Evolutionary conservation across 2,113 vertebrate genomes (phyloP).

Genomic region (Butorides virescens): DNA sequence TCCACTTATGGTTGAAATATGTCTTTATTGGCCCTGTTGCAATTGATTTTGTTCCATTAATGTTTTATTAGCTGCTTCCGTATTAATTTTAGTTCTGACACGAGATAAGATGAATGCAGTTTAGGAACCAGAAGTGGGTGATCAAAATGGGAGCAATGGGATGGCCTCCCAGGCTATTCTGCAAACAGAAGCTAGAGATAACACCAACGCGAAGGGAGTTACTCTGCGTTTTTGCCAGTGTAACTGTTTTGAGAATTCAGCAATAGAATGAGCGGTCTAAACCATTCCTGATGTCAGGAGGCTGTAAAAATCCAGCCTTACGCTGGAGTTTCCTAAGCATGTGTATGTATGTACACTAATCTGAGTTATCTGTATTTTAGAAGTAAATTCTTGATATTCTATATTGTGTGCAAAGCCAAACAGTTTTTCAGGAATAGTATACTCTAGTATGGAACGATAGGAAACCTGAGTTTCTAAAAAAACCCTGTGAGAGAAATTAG

Average conservation of each 20-base stretch:
- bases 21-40: not conserved
- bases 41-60: not conserved
- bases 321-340: not conserved
- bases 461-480: not conserved
- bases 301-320: not conserved
- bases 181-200: not conserved
- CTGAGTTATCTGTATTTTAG: not conserved
- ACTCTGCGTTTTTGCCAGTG: not conserved
- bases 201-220: not conserved
- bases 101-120: not conserved
- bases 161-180: not conserved
- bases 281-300: not conserved
- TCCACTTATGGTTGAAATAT: not conserved
- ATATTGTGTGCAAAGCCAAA: not conserved
- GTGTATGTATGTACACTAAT: not conserved
- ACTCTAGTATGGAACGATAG: not conserved
- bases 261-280: not conserved
- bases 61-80: not conserved
- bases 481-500: not conserved
- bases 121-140: not conserved
- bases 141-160: not conserved
- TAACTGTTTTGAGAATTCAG: not conserved
- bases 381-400: not conserved
- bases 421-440: not conserved
- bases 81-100: not conserved